Base-by-base conservation (phyloP, 2,113 vertebrate species). In the Podarcis muralis region DNA sequence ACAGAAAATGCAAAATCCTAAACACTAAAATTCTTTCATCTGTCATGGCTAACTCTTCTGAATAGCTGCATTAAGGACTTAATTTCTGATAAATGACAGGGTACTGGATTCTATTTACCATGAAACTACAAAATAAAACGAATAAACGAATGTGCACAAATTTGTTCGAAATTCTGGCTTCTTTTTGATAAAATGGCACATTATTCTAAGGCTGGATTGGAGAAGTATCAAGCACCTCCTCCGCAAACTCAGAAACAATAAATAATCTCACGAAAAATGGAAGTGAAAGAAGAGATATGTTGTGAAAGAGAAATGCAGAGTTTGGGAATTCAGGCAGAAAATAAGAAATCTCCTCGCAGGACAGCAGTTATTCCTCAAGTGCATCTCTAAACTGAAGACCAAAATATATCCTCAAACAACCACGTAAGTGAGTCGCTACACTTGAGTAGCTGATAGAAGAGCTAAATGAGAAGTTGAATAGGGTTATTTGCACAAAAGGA, bases 271-370 rank as follows among this genome's bases (percentile, higher is more conserved):
- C 18, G 11, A 16, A 37, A 9, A 37, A 75, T 30, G 27, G 7
- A 87, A 59, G 82, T 93, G 93, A 92, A 85, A 94, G 92, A 90
- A 92, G 84, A 91, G 92, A 87, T 59, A 90, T 92, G 81, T 53
- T 59, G 89, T 95, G 93, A 92, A 84, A 93, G 92, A 91, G 92
- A 89, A 59, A 86, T 91, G 82, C 90, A 92, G 91, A 89, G 92
- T 93, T 84, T 89, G 86, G 71, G 91, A 93, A 94, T 91, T 89
- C 82, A 94, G 93, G 93, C 92, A 95, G 90, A 83, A 65, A 87
- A 71, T 30, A 27, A 11, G 27, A 0, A 74, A 91, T 92, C 91
- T 43, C 16, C n/a, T 57, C 32, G 8, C 76, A 53, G 94, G 94
- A 92, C 23, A 92, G 87, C 65, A 93, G 79, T n/a, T 27, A 71